phyloP scores from a whole-genome alignment of 2,113 vertebrate genomes.

The Nycticorax nycticorax region DNA sequence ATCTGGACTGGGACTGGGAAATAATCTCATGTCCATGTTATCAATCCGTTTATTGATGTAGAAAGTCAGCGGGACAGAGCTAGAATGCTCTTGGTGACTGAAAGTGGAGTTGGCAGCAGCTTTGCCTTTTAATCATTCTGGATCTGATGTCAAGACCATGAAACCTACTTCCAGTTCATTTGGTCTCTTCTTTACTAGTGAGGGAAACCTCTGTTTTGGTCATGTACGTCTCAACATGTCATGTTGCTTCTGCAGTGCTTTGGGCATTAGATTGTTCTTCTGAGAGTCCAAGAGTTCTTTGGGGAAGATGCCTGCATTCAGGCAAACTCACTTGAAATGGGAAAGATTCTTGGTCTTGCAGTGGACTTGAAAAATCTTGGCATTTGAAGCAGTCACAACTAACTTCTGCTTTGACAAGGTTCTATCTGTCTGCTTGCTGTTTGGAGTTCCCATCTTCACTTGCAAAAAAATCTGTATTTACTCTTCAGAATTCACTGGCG shows the following conservation, averaged over 20 bases:
- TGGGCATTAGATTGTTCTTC: background rate
- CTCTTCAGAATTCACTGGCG: background rate
- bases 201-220: background rate
- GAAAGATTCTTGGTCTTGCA: background rate
- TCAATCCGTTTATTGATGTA: background rate
- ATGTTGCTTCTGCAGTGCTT: background rate
- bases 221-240: accelerated
- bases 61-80: background rate
- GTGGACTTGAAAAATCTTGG: background rate
- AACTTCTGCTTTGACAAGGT: background rate
- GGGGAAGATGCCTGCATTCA: background rate
- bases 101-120: background rate
- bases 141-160: background rate
- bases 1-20: background rate
- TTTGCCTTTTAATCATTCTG: background rate
- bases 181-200: background rate
- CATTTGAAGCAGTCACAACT: background rate
- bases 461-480: background rate
- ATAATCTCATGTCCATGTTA: background rate
- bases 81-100: background rate
- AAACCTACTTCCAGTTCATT: background rate
- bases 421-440: background rate
- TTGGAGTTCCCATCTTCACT: background rate
- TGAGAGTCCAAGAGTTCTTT: background rate
- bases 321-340: background rate